Base-by-base conservation (phyloP, 2,888 invertebrate genomes). In the Teinopalpus imperialis region DNA sequence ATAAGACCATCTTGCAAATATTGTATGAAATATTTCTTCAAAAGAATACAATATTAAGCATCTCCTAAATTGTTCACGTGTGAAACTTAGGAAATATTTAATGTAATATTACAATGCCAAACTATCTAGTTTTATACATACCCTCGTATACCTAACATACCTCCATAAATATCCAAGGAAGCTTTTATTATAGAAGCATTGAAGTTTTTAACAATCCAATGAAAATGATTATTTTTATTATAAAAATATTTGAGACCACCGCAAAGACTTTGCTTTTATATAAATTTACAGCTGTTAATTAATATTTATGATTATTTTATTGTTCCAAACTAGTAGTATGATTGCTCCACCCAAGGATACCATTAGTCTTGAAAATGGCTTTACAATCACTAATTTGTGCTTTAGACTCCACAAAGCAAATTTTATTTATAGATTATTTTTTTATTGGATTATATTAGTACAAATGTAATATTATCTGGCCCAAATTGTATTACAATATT, bases 361-460 rank as follows among this genome's bases (percentile, higher is more conserved):
- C 55, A 67, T 72, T 67, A 61, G 62, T 58, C 56, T 60, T 57
- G 51, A 65, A 71, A 67, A 74, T 74, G 56, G 63, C 60, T 81
- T 80, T 75, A 82, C 74, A 68, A 61, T 66, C 57, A 65, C 65
- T 81, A 80, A 82, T 81, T 77, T 60, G 70, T 65, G 48, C 50
- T 55, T 56, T 35, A 44, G 47, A 52, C 20, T 57, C 43, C 51
- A 47, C 49, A 44, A 46, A 49, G 47, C 20, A 52, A 48, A 51
- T 44, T 43, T 54, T 31, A 16, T 41, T 36, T 43, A 34, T n/a
- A n/a, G n/a, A 24, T 39, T 36, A 46, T 49, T 37, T 26, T 41
- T 14, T 35, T 34, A 41, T 43, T 42, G 36, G 40, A 30, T 31
- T 9, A 31, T 27, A 34, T 47, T 34, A 43, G n/a, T n/a, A n/a